phyloP scores from a whole-genome alignment of 2,888 invertebrate genomes.

The Autographa gamma region DNA sequence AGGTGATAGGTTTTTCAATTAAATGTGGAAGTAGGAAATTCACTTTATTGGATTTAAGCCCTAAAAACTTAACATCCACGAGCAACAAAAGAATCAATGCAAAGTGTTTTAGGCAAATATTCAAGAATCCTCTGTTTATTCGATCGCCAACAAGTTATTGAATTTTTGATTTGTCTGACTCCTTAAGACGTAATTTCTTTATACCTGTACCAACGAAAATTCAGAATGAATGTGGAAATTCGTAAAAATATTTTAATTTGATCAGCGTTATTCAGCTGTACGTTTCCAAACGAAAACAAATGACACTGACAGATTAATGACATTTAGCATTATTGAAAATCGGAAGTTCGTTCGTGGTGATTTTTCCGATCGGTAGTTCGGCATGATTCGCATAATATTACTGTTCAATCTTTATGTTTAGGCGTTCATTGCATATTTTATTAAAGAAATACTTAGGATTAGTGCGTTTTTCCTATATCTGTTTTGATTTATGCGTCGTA shows the following conservation, averaged over 20 bases:
- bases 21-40: no score
- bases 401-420: conserved; percentile 48
- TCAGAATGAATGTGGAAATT: not conserved
- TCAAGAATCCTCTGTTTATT: no score
- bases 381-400: conserved; percentile 59
- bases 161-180: no score
- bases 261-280: not conserved
- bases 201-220: not conserved
- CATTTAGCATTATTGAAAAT: conserved; percentile 52
- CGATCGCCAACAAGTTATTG: no score
- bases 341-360: conserved; percentile 63
- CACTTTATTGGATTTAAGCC: no score
- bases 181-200: no score
- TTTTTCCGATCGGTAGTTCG: conserved; percentile 61
- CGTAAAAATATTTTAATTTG: not conserved
- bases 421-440: conserved; percentile 35
- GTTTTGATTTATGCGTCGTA: conserved; percentile 55
- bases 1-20: no score
- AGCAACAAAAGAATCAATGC: no score
- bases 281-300: conserved; percentile 43
- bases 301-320: conserved; percentile 42
- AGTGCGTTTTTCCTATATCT: conserved; percentile 34
- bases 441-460: conserved; percentile 31
- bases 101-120: no score
- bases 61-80: no score